These are phyloP conservation scores for Uria lomvia DNA, from an alignment of 2,113 vertebrate genomes.

Conservation along the genomic window DNA sequence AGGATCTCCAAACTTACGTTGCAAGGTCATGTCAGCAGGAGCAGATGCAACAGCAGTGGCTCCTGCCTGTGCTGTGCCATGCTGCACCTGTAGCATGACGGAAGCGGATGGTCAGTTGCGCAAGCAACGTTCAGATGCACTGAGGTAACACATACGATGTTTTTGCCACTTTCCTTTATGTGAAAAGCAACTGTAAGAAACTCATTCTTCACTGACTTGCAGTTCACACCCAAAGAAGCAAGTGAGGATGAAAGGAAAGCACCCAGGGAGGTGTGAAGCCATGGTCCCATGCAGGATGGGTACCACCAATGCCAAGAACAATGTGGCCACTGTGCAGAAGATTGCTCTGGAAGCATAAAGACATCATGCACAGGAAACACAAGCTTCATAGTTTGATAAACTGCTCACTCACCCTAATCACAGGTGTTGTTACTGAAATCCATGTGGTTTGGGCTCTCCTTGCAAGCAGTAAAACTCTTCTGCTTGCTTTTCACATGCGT, in stretches of 20 bases:
- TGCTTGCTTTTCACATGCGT: not conserved
- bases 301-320: not conserved
- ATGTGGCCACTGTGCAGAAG: not conserved
- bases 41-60: not conserved
- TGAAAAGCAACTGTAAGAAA: not conserved
- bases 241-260: not conserved
- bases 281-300: accelerated
- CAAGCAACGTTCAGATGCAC: not conserved
- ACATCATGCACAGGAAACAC: not conserved
- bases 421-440: not conserved
- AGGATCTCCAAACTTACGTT: not conserved
- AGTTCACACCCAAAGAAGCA: not conserved
- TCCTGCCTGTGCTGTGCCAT: not conserved
- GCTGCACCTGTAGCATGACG: not conserved
- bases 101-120: not conserved
- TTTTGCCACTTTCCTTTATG: not conserved
- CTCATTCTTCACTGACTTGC: not conserved
- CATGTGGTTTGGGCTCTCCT: not conserved
- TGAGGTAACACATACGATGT: not conserved
- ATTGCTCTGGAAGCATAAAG: not conserved
- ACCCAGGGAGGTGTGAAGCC: not conserved
- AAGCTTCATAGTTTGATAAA: not conserved
- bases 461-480: not conserved
- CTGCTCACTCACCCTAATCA: not conserved
- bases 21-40: not conserved